These are phyloP conservation scores for Microcaecilia unicolor DNA, from an alignment of 2,797 vertebrate genomes.

Conservation along the genomic window DNA sequence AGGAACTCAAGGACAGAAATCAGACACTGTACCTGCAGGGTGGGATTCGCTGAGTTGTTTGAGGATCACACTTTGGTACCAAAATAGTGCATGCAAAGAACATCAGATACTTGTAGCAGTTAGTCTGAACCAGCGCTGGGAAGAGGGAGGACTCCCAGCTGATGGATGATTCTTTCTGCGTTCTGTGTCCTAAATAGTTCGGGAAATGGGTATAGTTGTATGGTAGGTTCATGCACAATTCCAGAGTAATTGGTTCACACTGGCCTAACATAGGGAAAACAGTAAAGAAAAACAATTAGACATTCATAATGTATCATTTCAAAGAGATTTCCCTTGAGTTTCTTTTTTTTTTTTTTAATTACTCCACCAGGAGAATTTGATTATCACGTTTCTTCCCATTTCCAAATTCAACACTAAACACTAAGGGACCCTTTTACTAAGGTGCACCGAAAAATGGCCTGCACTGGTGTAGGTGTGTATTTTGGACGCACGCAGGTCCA, in stretches of 20 bases:
- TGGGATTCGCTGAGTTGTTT: constrained; percentile 69
- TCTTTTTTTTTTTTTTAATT: too few species aligned
- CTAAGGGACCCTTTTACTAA: too few species aligned
- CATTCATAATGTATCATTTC: background rate
- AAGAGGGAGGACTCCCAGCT: constrained; percentile 93
- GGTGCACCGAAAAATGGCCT: too few species aligned
- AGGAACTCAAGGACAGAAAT: background rate
- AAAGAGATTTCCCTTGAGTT: too few species aligned
- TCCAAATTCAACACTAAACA: too few species aligned
- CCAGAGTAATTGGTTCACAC: constrained; percentile 83
- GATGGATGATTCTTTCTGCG: constrained; percentile 82
- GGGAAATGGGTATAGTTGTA: constrained; percentile 83
- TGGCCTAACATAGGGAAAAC: constrained; percentile 49
- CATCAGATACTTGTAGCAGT: constrained; percentile 95
- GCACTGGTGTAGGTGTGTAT: too few species aligned
- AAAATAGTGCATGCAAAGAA: constrained; percentile 92
- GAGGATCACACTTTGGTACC: constrained; percentile 83
- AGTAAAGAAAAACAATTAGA: constrained; percentile 2
- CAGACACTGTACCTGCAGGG: constrained; percentile 78
- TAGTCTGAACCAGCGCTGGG: constrained; percentile 88
- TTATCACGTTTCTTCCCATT: too few species aligned
- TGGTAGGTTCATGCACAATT: constrained; percentile 89
- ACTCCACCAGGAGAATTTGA: too few species aligned
- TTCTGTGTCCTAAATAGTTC: constrained; percentile 87
- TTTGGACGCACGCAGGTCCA: too few species aligned